These are phyloP conservation scores for Chionoecetes opilio DNA, from an alignment of 1,140 invertebrate genomes.

Conservation along the genomic window DNA sequence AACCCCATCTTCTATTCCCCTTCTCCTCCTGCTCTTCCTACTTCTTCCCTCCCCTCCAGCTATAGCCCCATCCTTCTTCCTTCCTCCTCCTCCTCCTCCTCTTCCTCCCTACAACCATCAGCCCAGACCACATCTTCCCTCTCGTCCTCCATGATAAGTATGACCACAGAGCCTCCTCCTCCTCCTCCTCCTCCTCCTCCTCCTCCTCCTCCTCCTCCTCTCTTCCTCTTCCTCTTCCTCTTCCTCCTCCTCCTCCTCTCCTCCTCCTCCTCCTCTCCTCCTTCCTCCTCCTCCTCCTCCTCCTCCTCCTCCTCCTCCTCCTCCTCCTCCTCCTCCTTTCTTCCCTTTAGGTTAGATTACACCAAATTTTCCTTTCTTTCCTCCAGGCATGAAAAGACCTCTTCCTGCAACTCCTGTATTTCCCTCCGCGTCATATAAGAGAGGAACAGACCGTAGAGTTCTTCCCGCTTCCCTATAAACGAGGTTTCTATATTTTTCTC, in stretches of 20 bases:
- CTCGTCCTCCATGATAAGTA: background rate
- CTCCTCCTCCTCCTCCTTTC: background rate
- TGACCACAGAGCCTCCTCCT: background rate
- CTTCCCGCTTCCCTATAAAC: too few species aligned
- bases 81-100: background rate
- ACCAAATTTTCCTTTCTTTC: background rate
- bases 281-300: background rate
- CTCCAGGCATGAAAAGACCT: background rate
- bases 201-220: constrained; percentile 17
- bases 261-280: background rate
- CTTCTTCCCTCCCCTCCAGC: background rate
- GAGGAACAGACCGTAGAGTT: background rate
- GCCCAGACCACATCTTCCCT: background rate
- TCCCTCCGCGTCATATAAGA: background rate
- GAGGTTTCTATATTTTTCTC: too few species aligned
- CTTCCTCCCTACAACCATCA: background rate
- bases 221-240: background rate
- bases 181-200: constrained; percentile 9
- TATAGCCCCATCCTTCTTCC: background rate
- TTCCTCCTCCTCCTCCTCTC: background rate
- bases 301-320: background rate
- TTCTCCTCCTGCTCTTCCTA: background rate
- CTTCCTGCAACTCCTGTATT: background rate
- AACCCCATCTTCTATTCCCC: background rate
- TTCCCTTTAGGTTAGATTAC: background rate